Conservation (phyloP, 2,888 invertebrate genomes). For the Theretra japonica region DNA sequence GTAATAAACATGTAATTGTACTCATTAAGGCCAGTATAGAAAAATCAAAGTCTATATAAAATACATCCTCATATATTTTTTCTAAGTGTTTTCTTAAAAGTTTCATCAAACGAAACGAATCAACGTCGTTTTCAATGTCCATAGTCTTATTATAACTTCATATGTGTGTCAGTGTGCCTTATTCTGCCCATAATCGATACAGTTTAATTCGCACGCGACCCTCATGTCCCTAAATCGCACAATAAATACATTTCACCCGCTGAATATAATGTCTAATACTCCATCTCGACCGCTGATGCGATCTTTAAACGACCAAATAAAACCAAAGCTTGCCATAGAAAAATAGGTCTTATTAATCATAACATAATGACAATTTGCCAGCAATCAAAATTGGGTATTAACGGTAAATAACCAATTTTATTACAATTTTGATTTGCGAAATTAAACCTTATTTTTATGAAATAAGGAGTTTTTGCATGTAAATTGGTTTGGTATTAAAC, state of each 20-base stretch:
- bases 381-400: neutral
- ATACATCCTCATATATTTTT: too few relatives aligned
- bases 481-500: slow-evolving; percentile 18
- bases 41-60: too few relatives aligned
- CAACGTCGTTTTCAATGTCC: neutral
- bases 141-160: slow-evolving; percentile 24
- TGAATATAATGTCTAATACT: slow-evolving; percentile 34
- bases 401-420: neutral
- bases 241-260: slow-evolving; percentile 20
- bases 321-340: neutral
- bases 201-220: slow-evolving; percentile 51
- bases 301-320: slow-evolving; percentile 17
- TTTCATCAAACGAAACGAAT: too few relatives aligned
- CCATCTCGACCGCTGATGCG: slow-evolving; percentile 24
- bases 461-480: slow-evolving; percentile 17
- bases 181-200: slow-evolving; percentile 59
- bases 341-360: neutral
- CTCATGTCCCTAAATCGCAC: slow-evolving; percentile 37
- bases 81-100: too few relatives aligned
- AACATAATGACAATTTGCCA: neutral
- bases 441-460: slow-evolving; percentile 16
- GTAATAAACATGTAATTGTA: too few relatives aligned
- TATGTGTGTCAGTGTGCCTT: slow-evolving; percentile 62
- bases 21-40: too few relatives aligned
- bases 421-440: slow-evolving; percentile 4